These are phyloP conservation scores for Ophonus ardosiacus DNA, from an alignment of 2,888 invertebrate species.

Conservation along the genomic window DNA sequence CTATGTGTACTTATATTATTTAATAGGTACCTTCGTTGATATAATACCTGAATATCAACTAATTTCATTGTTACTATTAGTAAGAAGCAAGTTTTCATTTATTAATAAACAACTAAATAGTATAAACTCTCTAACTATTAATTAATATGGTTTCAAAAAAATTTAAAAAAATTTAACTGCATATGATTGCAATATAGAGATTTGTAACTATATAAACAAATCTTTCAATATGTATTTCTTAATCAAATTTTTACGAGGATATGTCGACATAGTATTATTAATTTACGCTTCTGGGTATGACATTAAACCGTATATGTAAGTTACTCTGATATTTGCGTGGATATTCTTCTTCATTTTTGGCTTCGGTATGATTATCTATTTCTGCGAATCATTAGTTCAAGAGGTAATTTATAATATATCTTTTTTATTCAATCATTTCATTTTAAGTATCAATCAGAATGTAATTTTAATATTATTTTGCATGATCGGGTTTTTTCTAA, in stretches of 20 bases:
- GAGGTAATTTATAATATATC: too few relatives aligned
- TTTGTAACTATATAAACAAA: background rate
- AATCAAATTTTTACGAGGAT: background rate
- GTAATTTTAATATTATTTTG: too few relatives aligned
- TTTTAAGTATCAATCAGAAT: too few relatives aligned
- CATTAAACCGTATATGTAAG: background rate
- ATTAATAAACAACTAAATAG: constrained; percentile 13
- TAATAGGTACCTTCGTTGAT: background rate
- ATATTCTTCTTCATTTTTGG: too few relatives aligned
- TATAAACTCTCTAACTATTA: too few relatives aligned
- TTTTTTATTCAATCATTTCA: too few relatives aligned
- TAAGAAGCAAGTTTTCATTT: background rate
- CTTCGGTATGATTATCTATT: too few relatives aligned
- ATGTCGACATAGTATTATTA: background rate
- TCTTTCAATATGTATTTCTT: background rate
- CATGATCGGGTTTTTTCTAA: too few relatives aligned
- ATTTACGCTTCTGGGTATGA: background rate
- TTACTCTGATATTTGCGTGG: too few relatives aligned
- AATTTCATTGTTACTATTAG: background rate
- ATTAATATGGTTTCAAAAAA: background rate
- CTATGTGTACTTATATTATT: background rate
- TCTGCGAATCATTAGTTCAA: too few relatives aligned
- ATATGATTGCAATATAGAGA: background rate
- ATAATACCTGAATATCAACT: background rate
- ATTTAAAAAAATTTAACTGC: background rate